Percentiles rank a stretch among this genome's conserved stretches.
Evolutionary conservation across 2,113 vertebrate genomes (phyloP).

Genomic region (Ailurus styani): DNA sequence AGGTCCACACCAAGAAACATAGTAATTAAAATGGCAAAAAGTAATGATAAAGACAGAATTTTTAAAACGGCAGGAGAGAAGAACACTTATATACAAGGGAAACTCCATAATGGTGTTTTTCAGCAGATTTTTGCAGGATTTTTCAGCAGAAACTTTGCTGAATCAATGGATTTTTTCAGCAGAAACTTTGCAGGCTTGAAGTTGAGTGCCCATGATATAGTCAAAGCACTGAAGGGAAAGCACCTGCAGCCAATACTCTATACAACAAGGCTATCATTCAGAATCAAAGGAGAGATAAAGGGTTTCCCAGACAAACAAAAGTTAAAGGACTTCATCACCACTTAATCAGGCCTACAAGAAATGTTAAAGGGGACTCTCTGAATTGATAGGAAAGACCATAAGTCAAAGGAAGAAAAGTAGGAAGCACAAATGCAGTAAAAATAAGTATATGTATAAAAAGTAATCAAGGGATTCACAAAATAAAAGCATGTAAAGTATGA

Average conservation of each 20-base stretch:
- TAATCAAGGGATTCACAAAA: not conserved
- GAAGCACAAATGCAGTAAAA: not conserved
- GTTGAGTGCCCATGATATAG: not conserved
- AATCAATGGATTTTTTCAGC: not conserved
- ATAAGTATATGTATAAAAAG: not conserved
- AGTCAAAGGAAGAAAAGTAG: not conserved
- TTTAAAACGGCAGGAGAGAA: not conserved
- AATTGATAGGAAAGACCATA: not conserved
- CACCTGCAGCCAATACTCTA: not conserved
- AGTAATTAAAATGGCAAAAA: not conserved
- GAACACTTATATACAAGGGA: not conserved
- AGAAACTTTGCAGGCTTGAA: not conserved
- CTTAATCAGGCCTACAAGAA: not conserved
- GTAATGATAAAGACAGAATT: not conserved
- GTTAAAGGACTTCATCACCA: not conserved
- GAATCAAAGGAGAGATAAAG: not conserved
- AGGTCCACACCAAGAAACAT: not conserved
- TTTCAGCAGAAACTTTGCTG: not conserved
- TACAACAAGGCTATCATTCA: not conserved
- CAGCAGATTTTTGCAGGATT: not conserved
- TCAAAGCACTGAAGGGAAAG: not conserved
- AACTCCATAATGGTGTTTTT: not conserved
- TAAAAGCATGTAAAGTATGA: not conserved
- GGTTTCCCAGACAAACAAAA: not conserved
- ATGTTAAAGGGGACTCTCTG: not conserved